Evolutionary conservation across 2,797 vertebrate species (phyloP).

Genomic region (Enteromius radiatus): DNA sequence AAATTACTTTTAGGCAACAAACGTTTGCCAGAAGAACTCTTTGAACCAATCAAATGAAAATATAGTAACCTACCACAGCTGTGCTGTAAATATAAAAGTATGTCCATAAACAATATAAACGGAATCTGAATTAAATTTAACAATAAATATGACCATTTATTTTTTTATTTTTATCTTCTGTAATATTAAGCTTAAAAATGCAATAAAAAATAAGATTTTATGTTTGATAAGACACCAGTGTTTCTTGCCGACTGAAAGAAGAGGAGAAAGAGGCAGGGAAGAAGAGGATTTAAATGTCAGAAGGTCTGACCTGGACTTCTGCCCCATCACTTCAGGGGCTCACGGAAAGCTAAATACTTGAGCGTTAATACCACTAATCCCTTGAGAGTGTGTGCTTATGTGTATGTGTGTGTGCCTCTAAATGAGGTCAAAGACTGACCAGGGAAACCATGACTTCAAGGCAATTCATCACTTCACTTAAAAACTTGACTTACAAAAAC

Average conservation of each 20-base stretch:
- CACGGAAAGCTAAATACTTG: conserved; percentile 65
- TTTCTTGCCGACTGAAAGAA: background rate
- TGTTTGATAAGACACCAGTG: background rate
- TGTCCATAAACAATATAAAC: background rate
- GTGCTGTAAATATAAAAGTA: background rate
- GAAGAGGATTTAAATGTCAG: conserved; percentile 47
- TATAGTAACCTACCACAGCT: background rate
- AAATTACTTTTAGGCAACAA: background rate
- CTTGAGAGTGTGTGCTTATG: conserved; percentile 44
- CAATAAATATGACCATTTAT: background rate
- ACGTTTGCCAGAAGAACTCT: background rate
- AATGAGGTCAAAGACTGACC: conserved; percentile 24
- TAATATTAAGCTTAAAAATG: background rate
- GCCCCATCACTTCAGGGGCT: conserved; percentile 66
- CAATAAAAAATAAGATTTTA: background rate
- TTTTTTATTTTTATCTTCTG: background rate
- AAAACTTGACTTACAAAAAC: background rate
- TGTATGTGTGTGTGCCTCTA: conserved; percentile 26
- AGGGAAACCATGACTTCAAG: background rate
- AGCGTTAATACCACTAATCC: conserved; percentile 75
- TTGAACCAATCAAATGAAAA: background rate
- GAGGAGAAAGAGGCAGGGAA: background rate
- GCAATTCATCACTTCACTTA: background rate
- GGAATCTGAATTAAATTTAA: background rate
- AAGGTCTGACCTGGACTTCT: conserved; percentile 56